A percentile compares a stretch with the other conserved stretches of the same genome.
phyloP scores from a whole-genome alignment of 2,113 vertebrate species.

The Nanger granti region DNA sequence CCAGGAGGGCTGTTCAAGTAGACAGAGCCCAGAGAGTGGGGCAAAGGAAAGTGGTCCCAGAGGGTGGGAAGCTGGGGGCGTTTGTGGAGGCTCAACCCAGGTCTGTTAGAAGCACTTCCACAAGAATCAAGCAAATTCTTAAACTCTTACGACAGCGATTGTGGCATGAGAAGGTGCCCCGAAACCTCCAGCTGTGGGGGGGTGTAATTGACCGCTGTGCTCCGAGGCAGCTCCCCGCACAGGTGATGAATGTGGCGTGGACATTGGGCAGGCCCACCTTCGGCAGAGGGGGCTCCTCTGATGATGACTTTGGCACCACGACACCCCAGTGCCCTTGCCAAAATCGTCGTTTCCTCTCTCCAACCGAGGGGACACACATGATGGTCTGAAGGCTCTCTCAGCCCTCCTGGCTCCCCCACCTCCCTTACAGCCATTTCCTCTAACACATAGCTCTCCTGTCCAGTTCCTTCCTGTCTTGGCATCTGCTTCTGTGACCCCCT shows the following conservation, averaged over 20 bases:
- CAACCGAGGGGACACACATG: neutral
- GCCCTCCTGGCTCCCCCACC: too few relatives aligned
- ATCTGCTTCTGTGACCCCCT: neutral
- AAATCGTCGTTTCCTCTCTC: neutral
- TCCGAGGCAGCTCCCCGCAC: rapidly evolving
- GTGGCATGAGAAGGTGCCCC: neutral
- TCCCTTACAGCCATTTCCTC: neutral
- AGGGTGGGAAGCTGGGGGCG: neutral
- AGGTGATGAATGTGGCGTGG: neutral
- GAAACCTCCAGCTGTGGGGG: neutral
- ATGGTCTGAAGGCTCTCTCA: too few relatives aligned
- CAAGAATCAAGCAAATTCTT: neutral
- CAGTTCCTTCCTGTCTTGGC: neutral
- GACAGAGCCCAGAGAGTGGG: neutral
- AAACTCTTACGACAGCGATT: neutral
- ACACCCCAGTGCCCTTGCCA: neutral
- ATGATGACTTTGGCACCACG: neutral
- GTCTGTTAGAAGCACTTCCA: neutral
- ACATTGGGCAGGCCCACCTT: neutral
- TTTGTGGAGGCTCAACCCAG: neutral
- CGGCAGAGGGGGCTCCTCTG: neutral
- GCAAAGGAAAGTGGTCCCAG: neutral
- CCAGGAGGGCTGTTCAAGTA: neutral
- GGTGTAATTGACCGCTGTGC: neutral
- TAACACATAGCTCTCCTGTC: neutral